Evolutionary conservation across 1,140 invertebrate species (phyloP).

Genomic region (Penaeus chinensis): DNA sequence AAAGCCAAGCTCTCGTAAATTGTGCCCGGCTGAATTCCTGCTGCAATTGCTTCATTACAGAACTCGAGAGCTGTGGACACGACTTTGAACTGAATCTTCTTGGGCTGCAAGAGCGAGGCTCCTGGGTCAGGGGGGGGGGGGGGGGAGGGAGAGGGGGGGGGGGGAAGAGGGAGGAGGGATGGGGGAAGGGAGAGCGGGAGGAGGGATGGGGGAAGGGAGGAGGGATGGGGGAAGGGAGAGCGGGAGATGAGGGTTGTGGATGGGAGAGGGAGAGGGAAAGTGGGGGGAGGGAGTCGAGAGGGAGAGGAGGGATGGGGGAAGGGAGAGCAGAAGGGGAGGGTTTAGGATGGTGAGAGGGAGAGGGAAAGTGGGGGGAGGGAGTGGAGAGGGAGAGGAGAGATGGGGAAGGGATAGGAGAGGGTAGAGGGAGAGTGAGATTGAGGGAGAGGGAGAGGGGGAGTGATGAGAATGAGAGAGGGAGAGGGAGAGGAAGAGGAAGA

Average conservation of each 20-base stretch:
- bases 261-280: not conserved
- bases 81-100: not conserved
- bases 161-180: conserved; percentile 30
- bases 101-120: not conserved
- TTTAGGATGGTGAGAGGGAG: not conserved
- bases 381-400: not conserved
- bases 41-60: conserved; percentile 54
- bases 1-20: conserved; percentile 49
- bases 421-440: no score
- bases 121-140: not conserved
- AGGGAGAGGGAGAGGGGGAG: no score
- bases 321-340: not conserved
- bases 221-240: not conserved
- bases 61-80: not conserved
- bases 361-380: not conserved
- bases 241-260: not conserved
- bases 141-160: not conserved
- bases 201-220: not conserved
- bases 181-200: conserved; percentile 18
- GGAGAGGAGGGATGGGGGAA: not conserved
- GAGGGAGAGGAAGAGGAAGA: no score
- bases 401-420: no score
- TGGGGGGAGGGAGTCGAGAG: not conserved
- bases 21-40: conserved; percentile 47
- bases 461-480: no score